Conservation (phyloP, 2,113 vertebrate genomes). For the Cisticola juncidis region DNA sequence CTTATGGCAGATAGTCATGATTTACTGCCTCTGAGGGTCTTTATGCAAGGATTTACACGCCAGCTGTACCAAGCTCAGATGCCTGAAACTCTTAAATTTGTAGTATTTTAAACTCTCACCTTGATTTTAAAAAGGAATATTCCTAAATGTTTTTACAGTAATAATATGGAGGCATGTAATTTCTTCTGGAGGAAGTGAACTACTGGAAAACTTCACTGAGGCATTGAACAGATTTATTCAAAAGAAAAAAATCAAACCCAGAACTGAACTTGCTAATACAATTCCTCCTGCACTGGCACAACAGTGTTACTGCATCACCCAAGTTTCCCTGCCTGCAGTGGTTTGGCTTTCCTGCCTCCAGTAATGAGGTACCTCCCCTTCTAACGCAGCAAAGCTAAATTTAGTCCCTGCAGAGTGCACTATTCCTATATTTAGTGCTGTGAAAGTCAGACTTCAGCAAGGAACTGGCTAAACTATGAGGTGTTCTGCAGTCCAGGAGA, state of each 20-base stretch:
- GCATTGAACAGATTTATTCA: neutral
- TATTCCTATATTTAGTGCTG: conserved; percentile 63
- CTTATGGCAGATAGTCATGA: neutral
- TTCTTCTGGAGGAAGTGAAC: neutral
- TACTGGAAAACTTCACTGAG: neutral
- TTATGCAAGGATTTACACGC: neutral
- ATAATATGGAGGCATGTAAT: neutral
- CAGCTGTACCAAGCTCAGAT: neutral
- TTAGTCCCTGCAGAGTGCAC: conserved; percentile 48
- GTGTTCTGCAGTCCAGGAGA: conserved; percentile 1
- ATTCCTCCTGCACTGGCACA: neutral
- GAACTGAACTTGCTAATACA: neutral
- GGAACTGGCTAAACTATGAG: conserved; percentile 14
- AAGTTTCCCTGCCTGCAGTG: conserved; percentile 13
- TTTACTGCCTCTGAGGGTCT: neutral
- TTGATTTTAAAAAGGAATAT: neutral
- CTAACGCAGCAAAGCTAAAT: conserved; percentile 61
- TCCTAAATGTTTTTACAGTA: neutral
- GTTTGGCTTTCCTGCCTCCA: conserved; percentile 3
- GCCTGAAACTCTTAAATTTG: neutral
- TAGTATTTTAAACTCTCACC: neutral
- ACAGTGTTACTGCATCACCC: neutral
- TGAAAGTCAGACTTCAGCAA: conserved; percentile 50
- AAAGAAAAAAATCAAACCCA: neutral
- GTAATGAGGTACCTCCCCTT: neutral